These are phyloP conservation scores for Chrysogorgia sp. DNA, from an alignment of 92 coral and sea anemone species.

Conservation along the genomic window DNA sequence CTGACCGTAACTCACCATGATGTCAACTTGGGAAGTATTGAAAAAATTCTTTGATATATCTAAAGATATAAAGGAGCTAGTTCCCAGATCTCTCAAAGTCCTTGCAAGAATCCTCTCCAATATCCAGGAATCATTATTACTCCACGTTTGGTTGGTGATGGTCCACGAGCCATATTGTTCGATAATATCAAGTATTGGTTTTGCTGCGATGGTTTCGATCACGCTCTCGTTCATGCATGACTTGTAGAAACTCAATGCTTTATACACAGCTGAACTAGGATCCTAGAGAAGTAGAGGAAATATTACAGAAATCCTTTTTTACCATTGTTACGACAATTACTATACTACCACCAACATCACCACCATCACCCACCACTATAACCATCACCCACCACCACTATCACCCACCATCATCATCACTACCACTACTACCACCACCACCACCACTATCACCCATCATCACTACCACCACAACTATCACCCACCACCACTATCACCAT, in stretches of 20 bases:
- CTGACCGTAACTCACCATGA: slow-evolving; percentile 29
- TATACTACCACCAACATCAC: too few species aligned
- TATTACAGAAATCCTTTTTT: too few species aligned
- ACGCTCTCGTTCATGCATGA: slow-evolving; percentile 67
- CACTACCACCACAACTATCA: too few species aligned
- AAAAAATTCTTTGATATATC: not conserved
- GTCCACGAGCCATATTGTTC: slow-evolving; percentile 84
- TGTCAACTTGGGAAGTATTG: not conserved
- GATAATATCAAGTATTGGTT: slow-evolving; percentile 59
- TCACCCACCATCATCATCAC: too few species aligned
- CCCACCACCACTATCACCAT: too few species aligned
- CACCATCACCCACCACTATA: too few species aligned
- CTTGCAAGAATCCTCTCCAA: slow-evolving; percentile 54
- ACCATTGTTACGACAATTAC: too few species aligned
- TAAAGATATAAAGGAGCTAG: not conserved
- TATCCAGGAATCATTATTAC: slow-evolving; percentile 57
- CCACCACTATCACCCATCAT: too few species aligned
- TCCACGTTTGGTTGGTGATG: slow-evolving; percentile 70
- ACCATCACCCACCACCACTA: too few species aligned
- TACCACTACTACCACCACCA: too few species aligned
- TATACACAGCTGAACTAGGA: slow-evolving; percentile 54
- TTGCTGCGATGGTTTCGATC: slow-evolving; percentile 59
- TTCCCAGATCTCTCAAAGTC: slow-evolving; percentile 65
- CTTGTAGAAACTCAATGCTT: slow-evolving; percentile 71
- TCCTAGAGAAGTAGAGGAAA: too few species aligned